Conservation (phyloP, 2,797 vertebrate genomes). For the Pitangus sulphuratus region DNA sequence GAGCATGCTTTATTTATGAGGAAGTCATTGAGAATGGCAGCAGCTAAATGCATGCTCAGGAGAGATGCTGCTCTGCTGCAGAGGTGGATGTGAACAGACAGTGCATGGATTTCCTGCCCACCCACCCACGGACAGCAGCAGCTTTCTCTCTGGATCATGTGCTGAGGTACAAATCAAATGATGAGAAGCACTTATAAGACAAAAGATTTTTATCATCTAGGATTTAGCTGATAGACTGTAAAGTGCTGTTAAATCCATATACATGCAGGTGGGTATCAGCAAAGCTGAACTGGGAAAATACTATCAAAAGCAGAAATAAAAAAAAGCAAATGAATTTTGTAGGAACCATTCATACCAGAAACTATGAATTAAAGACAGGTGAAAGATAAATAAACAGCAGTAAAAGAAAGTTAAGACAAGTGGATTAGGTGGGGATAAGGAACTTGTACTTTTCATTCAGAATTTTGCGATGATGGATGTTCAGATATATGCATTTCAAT, state of each 20-base stretch:
- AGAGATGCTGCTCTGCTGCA: neutral
- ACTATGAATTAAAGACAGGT: neutral
- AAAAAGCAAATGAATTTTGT: neutral
- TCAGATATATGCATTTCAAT: slow-evolving; percentile 26
- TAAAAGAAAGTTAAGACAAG: neutral
- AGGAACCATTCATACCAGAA: neutral
- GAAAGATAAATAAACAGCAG: neutral
- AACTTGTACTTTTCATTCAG: neutral
- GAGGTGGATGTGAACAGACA: neutral
- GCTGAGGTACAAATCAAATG: neutral
- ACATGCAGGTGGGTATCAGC: neutral
- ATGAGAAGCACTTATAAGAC: neutral
- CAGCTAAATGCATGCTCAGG: neutral
- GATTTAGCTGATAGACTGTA: neutral
- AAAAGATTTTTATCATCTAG: neutral
- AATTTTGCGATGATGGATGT: neutral
- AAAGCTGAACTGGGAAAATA: neutral
- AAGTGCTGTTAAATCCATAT: neutral
- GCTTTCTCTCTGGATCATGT: neutral
- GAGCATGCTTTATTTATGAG: neutral
- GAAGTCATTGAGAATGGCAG: neutral
- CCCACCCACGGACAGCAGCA: neutral
- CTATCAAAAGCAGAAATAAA: neutral
- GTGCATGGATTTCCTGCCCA: neutral
- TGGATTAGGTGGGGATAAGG: neutral